Base-by-base conservation (phyloP, 2,113 vertebrate genomes). In the Mesitornis unicolor region DNA sequence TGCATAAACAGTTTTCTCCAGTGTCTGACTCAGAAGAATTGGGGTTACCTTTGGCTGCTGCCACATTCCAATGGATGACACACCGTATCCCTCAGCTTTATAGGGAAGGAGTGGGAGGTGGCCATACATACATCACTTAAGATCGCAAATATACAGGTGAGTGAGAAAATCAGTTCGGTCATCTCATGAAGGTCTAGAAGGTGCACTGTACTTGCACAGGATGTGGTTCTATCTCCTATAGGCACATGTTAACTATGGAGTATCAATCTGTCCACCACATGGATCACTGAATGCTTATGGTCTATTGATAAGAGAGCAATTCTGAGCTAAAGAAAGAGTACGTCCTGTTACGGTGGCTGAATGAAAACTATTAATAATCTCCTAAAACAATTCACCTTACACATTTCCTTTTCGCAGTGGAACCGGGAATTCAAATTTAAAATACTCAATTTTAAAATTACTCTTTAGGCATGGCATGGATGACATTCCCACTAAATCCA, bases 51-150 rank as follows among this genome's bases (percentile, higher is more conserved):
- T 50, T 19, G 69, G 31, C 11, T 83, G 40, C 31, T 69, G 53
- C 24, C 36, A 53, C 13, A 48, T 68, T 56, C 29, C 63, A 31
- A 9, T 7, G n/a, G 21, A 53, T 43, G 48, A 75, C 3, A 14
- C 18, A 65, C 43, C 47, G n/a, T 2, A 4, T n/a, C 47, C 47
- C 33, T 64, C 33, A 73, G 31, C 26, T 92, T 60, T 48, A 43
- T 3, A 78, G 6, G 4, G 12, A 86, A 91, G 50, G 56, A 65
- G 4, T 35, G 8, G 18, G 59, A 61, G 14, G 45, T 54, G 53
- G 45, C 38, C 70, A 63, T 11, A 68, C 4, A 7, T 7, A 51
- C 0, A 0, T 21, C 67, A 65, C 5, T 33, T n/a, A 84, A 61
- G 31, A 71, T 29, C 17, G 64, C 16, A 81, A 16, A 60, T 9